Percentiles rank a stretch among this genome's conserved stretches.
These are phyloP conservation scores for Taenaris catops DNA, from an alignment of 2,888 invertebrate species.

Conservation along the genomic window DNA sequence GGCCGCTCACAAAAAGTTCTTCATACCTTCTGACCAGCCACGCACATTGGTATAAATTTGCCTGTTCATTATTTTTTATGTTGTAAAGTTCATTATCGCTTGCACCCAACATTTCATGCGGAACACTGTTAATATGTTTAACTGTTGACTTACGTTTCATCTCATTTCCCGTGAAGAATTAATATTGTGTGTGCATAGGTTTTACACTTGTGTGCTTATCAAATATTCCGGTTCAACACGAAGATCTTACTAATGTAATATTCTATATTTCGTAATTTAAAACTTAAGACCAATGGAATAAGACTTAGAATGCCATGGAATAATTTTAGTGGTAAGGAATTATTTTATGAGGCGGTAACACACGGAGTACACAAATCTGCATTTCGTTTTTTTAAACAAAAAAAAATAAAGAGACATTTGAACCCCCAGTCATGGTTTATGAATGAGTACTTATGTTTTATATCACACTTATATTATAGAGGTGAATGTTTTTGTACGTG, in stretches of 20 bases:
- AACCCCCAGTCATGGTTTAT: background rate
- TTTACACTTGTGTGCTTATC: constrained; percentile 43
- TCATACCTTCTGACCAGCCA: constrained; percentile 34
- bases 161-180: constrained; percentile 56
- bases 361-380: constrained; percentile 28
- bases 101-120: constrained; percentile 18
- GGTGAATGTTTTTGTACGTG: too few relatives aligned
- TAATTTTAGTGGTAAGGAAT: constrained; percentile 7
- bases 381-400: constrained; percentile 11
- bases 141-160: constrained; percentile 47
- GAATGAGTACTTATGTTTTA: constrained; percentile 6
- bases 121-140: constrained; percentile 26
- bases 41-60: background rate
- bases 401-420: constrained; percentile 9
- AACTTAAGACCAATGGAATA: background rate
- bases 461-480: too few relatives aligned
- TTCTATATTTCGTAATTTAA: constrained; percentile 5
- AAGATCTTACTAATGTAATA: constrained; percentile 2
- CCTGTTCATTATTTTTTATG: background rate
- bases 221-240: constrained; percentile 36
- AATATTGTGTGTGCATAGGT: constrained; percentile 43
- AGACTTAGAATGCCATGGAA: constrained; percentile 6
- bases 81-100: constrained; percentile 27
- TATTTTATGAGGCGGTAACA: constrained; percentile 30
- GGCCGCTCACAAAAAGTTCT: constrained; percentile 43